phyloP scores from a whole-genome alignment of 2,888 invertebrate species.

The Lepidocyrtoides sp. region DNA sequence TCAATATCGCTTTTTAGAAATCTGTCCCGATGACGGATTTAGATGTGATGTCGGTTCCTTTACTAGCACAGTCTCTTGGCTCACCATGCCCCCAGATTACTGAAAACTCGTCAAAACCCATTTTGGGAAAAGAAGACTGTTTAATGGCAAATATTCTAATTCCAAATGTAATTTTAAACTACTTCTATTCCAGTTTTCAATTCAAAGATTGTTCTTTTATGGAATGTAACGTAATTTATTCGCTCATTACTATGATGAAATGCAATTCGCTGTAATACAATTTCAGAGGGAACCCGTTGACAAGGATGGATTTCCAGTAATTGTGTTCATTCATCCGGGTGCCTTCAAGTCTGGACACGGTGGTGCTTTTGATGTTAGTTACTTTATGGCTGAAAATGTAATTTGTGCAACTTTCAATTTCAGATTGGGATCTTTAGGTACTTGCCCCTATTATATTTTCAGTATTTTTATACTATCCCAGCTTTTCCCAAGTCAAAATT shows the following conservation, averaged over 20 bases:
- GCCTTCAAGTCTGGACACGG: conserved; percentile 67
- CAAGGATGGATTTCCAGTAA: conserved; percentile 75
- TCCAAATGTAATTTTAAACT: conserved; percentile 23
- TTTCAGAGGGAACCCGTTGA: conserved; percentile 46
- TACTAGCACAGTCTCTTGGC: conserved; percentile 64
- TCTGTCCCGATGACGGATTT: conserved; percentile 65
- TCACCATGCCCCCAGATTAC: conserved; percentile 73
- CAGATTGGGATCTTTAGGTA: conserved; percentile 79
- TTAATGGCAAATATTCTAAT: conserved; percentile 54
- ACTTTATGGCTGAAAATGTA: conserved; percentile 79
- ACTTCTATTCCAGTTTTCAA: background rate
- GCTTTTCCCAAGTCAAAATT: background rate
- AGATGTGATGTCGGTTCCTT: conserved; percentile 52
- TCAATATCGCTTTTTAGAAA: conserved; percentile 39
- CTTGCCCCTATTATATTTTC: too few relatives aligned
- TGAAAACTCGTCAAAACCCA: conserved; percentile 6
- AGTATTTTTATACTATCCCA: too few relatives aligned
- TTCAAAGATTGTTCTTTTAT: too few relatives aligned
- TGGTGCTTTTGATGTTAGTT: conserved; percentile 56
- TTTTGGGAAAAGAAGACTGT: conserved; percentile 75
- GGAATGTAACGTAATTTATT: too few relatives aligned
- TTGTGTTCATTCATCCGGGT: conserved; percentile 79
- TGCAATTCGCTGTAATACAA: background rate
- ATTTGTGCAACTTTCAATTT: conserved; percentile 76
- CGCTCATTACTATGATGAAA: background rate